These are phyloP conservation scores for Pholis gunnellus DNA, from an alignment of 2,113 vertebrate species.

Conservation along the genomic window DNA sequence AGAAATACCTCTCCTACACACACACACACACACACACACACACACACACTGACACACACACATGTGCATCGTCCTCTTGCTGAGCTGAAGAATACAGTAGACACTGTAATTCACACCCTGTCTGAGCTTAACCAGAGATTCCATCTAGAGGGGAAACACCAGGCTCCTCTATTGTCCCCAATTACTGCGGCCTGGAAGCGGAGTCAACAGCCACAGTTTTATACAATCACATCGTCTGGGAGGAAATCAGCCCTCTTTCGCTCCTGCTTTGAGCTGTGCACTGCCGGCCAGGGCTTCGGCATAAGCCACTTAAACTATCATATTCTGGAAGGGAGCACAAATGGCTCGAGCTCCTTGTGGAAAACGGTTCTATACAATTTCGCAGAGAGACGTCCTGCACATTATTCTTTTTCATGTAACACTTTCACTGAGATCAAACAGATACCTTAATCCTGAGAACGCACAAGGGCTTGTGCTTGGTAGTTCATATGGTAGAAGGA, in stretches of 20 bases:
- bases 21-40: conserved; percentile 31
- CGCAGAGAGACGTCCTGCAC: conserved; percentile 25
- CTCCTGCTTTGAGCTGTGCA: conserved; percentile 37
- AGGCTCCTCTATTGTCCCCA: conserved; percentile 69
- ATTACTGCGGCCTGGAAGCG: conserved; percentile 68
- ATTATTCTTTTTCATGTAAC: conserved; percentile 60
- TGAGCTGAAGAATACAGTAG: conserved; percentile 30
- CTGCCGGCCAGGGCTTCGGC: conserved; percentile 41
- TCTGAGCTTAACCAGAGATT: conserved; percentile 65
- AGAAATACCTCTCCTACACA: conserved; percentile 10
- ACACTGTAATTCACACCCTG: conserved; percentile 62
- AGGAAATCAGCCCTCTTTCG: conserved; percentile 68
- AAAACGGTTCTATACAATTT: conserved; percentile 67
- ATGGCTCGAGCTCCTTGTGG: conserved; percentile 59
- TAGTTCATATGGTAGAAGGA: conserved; percentile 43
- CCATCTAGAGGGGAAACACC: conserved; percentile 71
- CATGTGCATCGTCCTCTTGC: conserved; percentile 11
- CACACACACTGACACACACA: conserved; percentile 11
- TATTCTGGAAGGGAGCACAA: conserved; percentile 59
- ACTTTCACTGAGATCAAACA: conserved; percentile 56
- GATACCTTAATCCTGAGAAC: conserved; percentile 56
- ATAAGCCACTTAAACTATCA: conserved; percentile 74
- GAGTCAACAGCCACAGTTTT: conserved; percentile 69
- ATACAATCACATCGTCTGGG: conserved; percentile 67
- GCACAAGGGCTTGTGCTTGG: conserved; percentile 27